These are phyloP conservation scores for Drosophila chauvacae DNA, from an alignment of 1,140 invertebrate species.

Conservation along the genomic window DNA sequence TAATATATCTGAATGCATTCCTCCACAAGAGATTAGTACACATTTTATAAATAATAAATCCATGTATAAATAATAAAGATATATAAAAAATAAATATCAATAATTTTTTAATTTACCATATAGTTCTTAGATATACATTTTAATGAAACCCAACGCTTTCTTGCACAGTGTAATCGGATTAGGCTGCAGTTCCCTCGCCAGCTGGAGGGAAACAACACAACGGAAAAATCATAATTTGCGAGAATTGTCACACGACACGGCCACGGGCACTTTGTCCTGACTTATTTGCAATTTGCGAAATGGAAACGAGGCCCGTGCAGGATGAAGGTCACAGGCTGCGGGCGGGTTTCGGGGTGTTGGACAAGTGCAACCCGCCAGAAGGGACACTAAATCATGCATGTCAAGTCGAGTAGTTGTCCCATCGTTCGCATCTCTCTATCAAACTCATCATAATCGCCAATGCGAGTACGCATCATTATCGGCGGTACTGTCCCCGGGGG, in stretches of 20 bases:
- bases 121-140: background rate
- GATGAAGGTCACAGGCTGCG: constrained; percentile 9
- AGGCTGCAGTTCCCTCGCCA: constrained; percentile 49
- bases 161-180: constrained; percentile 73
- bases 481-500: constrained; percentile 36
- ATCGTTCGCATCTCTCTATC: constrained; percentile 64
- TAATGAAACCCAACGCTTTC: background rate
- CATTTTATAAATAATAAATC: too few relatives aligned
- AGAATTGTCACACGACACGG: constrained; percentile 80
- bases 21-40: too few relatives aligned
- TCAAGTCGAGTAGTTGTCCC: constrained; percentile 79
- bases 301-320: constrained; percentile 50
- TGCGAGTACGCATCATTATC: constrained; percentile 76
- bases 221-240: constrained; percentile 79
- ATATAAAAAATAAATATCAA: too few relatives aligned
- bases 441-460: constrained; percentile 78
- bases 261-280: constrained; percentile 43
- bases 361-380: constrained; percentile 33
- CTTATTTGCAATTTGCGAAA: constrained; percentile 81
- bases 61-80: too few relatives aligned
- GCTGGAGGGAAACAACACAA: constrained; percentile 30
- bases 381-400: constrained; percentile 77
- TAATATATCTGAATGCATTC: too few relatives aligned
- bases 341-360: background rate
- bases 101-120: background rate